Evolutionary conservation across 1,140 invertebrate genomes (phyloP).

Genomic region (Drosophila bipectinata): DNA sequence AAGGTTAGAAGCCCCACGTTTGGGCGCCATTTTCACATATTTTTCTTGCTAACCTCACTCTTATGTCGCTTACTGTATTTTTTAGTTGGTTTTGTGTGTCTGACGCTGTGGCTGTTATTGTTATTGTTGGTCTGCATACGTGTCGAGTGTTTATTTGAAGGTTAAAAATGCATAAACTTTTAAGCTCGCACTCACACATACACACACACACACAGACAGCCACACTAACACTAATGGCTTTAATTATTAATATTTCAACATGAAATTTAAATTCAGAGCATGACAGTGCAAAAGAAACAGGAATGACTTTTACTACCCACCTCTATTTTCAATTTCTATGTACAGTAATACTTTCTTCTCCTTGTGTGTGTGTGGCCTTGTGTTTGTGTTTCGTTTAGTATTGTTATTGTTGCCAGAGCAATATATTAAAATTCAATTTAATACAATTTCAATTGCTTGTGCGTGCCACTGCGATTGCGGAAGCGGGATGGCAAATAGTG

Average conservation of each 20-base stretch:
- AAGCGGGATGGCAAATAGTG: constrained; percentile 7
- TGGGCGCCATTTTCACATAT: too few species aligned
- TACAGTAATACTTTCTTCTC: constrained; percentile 7
- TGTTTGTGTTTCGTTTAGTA: constrained; percentile 21
- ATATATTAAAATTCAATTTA: constrained; percentile 82
- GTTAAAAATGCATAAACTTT: constrained; percentile 75
- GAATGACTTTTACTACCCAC: background rate
- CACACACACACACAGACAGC: constrained; percentile 8
- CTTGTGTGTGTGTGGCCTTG: constrained; percentile 16
- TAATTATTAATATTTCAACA: constrained; percentile 77
- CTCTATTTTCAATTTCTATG: constrained; percentile 9
- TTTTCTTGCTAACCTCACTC: background rate
- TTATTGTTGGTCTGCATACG: constrained; percentile 50
- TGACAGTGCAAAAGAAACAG: constrained; percentile 34
- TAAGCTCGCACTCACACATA: constrained; percentile 31
- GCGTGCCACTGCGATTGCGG: constrained; percentile 54
- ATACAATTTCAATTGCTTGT: constrained; percentile 78
- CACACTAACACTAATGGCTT: constrained; percentile 51
- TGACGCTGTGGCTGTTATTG: constrained; percentile 21
- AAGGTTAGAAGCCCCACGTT: too few species aligned
- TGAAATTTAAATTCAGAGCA: constrained; percentile 74
- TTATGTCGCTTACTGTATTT: constrained; percentile 17
- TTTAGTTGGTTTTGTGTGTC: constrained; percentile 9
- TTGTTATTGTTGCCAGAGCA: constrained; percentile 60
- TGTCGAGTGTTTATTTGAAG: constrained; percentile 62